Evolutionary conservation across 2,113 vertebrate species (phyloP), one percentile per base, ranked within the genome.

Genomic region (Thunnus thynnus): DNA sequence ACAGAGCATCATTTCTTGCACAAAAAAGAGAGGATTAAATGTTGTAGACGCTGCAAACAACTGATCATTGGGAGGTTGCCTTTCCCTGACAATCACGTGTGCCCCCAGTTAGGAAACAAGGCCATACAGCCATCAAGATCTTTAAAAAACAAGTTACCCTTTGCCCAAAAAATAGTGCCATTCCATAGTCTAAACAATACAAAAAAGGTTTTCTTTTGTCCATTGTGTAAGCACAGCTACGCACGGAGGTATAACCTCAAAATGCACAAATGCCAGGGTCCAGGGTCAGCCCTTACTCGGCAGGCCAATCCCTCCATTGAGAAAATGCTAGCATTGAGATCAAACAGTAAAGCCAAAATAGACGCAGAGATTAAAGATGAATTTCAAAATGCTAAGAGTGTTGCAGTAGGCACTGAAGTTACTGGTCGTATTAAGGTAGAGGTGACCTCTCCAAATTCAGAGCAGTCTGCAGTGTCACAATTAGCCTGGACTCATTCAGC

Each of bases 1-100:
- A 94, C 94, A 25, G 91, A 94, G 79, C 95, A 96, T 85, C 94
- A 96, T 84, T 93, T 93, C 64, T 82, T 94, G 78, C 95, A 96
- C 85, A 94, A 91, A 82, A 95, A 95, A 80, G 94, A 95, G 62
- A 91, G 92, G 62, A 93, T 95, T 51, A 93, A 94, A 86, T 95
- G 94, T 76, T 96, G 95, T 44, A 89, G 89, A 18, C 86, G 82
- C 60, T 96, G 95, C 63, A 93, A 93, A 76, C 89, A 95, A 57
- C 92, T 95, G 8, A 92, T 95, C 3, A 94, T 96, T 41, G 94
- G 91, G 11, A 86, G 91, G 36, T 30, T 90, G 48, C 91, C 92
- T 22, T 84, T 94, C 67, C 82, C 91, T 22, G 91, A 93, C 60
- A 93, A 88, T 83, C 95, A 95, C 1, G 32, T 89, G 14, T 96